Base-by-base conservation (phyloP, 2,888 invertebrate species). In the Acronicta leporina region DNA sequence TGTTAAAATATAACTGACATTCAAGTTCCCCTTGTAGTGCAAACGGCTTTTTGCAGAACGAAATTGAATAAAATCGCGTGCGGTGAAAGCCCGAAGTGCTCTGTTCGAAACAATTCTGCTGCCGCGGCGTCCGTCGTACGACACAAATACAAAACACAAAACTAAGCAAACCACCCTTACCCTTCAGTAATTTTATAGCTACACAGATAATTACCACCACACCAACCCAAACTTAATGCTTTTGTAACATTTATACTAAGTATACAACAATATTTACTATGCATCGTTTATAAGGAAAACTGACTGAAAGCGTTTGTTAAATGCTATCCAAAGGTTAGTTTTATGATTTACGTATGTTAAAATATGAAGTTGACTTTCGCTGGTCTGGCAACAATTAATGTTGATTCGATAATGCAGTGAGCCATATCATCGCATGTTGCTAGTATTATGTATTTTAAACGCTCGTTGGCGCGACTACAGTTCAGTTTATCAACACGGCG, bases 401-500 rank as follows among this genome's bases (percentile, higher is more conserved):
- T 56, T 47, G 53, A 55, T 47, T 55, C 20, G 52, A 60, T 49
- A 30, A 50, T 61, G 48, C 54, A 74, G 54, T 58, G 57, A 53
- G 43, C 45, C 59, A 45, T 63, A 57, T 33, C 38, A 57, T 50
- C 38, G 50, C 35, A 60, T 66, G 44, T 61, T 49, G 51, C 42
- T 60, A 45, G 57, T 58, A 44, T 51, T 61, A 57, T 61, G 66
- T 75, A 53, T 58, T 47, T 51, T 73, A 50, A 68, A 77, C 67
- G 73, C 54, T 68, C 67, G 68, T 66, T 73, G 72, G 73, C 66
- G 73, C 70, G 63, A 69, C 71, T 77, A 79, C 79, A 73, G 73
- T 77, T 66, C 67, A 79, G 82, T 83, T 82, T 83, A 83, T 80
- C 85, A 84, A 81, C 77, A 80, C 69, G 77, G 69, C 82, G 77